Percentiles rank a stretch among this genome's conserved stretches.
phyloP scores from a whole-genome alignment of 2,113 vertebrate species.

The Sula dactylatra region DNA sequence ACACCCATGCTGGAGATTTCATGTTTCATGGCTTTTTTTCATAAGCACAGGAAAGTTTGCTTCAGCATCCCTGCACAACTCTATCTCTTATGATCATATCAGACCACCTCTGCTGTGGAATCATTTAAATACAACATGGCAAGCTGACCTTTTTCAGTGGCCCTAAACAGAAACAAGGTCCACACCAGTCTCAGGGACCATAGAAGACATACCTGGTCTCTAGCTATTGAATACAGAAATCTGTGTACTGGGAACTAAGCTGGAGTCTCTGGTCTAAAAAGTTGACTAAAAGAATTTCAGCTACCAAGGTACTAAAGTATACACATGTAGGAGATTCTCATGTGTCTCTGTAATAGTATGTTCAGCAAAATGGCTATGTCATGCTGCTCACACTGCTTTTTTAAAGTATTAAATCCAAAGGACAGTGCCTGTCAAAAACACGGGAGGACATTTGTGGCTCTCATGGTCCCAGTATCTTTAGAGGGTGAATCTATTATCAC shows the following conservation, averaged over 20 bases:
- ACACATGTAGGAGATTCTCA: background rate
- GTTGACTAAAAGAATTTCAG: background rate
- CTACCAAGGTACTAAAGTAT: background rate
- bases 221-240: background rate
- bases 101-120: background rate
- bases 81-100: background rate
- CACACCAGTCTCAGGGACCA: background rate
- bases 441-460: background rate
- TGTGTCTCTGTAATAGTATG: background rate
- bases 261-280: background rate
- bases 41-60: background rate
- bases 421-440: background rate
- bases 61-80: background rate
- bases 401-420: background rate
- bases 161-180: background rate
- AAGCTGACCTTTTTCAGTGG: background rate
- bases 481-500: background rate
- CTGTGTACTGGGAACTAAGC: background rate
- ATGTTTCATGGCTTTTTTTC: background rate
- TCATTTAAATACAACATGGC: background rate
- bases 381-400: background rate
- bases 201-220: background rate
- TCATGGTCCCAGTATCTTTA: background rate
- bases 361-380: background rate
- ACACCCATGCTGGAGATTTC: background rate